phyloP scores from a whole-genome alignment of 2,797 vertebrate species.

The Rhynchonycteris naso region DNA sequence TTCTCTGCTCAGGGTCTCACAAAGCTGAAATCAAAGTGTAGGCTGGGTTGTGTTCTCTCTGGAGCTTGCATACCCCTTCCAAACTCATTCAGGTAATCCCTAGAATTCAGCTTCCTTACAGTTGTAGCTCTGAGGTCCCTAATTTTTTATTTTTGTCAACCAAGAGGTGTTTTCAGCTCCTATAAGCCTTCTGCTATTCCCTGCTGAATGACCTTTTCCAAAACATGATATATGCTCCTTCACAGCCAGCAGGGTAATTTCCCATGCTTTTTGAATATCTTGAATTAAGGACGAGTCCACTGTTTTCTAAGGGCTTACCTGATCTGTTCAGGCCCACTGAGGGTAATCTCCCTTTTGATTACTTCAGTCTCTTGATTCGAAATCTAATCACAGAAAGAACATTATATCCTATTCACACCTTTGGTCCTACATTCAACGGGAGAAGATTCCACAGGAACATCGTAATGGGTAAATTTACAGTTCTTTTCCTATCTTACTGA shows the following conservation, averaged over 20 bases:
- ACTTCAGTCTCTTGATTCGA: not conserved
- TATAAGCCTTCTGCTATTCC: not conserved
- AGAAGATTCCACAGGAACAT: not conserved
- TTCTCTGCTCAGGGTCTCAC: not conserved
- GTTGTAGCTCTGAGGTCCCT: not conserved
- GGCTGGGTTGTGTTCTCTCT: not conserved
- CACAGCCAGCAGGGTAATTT: not conserved
- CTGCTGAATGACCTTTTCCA: not conserved
- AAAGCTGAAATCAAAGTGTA: not conserved
- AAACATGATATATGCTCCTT: not conserved
- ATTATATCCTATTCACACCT: not conserved
- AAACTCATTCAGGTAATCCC: not conserved
- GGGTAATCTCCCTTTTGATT: not conserved
- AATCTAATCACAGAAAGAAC: not conserved
- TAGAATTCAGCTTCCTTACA: not conserved
- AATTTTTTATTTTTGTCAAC: not conserved
- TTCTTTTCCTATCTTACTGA: not conserved
- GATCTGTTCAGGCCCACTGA: not conserved
- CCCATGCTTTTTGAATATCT: not conserved
- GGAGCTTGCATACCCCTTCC: not conserved
- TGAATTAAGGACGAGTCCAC: not conserved
- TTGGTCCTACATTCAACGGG: not conserved
- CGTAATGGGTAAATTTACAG: not conserved
- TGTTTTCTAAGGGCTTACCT: not conserved
- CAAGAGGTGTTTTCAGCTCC: not conserved